Evolutionary conservation across 2,888 invertebrate species (phyloP), one percentile per base, ranked within the genome.

Genomic region (Zonitis immaculata): DNA sequence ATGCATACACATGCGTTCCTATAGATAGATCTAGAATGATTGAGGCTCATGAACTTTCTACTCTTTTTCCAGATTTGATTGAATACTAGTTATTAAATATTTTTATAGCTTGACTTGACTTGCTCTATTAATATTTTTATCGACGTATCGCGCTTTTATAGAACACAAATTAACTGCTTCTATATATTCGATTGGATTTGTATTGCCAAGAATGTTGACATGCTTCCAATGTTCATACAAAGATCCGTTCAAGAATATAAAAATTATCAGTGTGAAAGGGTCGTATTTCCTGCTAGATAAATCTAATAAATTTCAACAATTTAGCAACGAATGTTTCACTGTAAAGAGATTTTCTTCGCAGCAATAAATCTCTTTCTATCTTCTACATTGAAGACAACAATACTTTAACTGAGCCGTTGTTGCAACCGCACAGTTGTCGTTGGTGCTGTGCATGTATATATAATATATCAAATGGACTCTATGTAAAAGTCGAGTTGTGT

Each of bases 391-490:
- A 16, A 22, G 42, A 9, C 18, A 22, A 42, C 42, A 9, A n/a
- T n/a, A n/a, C 6, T 7, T 6, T 26, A 8, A 26, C 26, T 26
- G 26, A 7, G 20, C 6, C 6, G 18, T 18, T 20, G 20, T 39
- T 18, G 18, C 18, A 4, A 5, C 11, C 20, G 11, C 8, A 14
- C 3, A 30, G 7, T 44, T 9, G 14, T 39, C 26, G 32, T 25
- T 22, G 47, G 47, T 18, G 47, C 8, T 32, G 47, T n/a, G n/a
- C n/a, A n/a, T n/a, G n/a, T n/a, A n/a, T n/a, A n/a, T n/a, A n/a
- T n/a, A n/a, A 42, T 12, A 42, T 32, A 53, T 60, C 57, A 60
- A 61, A 60, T 60, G 60, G 61, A 57, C 60, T 57, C 55, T 54
- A 55, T n/a, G n/a, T 59, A 58, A 62, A 62, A 62, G 58, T 53